Evolutionary conservation across 2,888 invertebrate genomes (phyloP).

Genomic region (Athalia circularis): DNA sequence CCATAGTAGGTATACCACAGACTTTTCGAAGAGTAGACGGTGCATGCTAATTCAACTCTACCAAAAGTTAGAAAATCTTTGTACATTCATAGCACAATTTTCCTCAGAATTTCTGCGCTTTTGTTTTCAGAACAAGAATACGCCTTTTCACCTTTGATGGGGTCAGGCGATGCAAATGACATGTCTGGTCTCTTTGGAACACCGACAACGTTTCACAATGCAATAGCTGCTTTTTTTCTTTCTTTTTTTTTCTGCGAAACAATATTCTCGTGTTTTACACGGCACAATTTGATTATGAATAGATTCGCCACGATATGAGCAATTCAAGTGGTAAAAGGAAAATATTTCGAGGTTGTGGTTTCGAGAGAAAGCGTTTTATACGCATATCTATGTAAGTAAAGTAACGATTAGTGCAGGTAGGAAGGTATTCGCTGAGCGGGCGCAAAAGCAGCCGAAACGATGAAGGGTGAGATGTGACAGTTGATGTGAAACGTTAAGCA

Average conservation of each 20-base stretch:
- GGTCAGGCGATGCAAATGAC: too few relatives aligned
- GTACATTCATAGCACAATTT: neutral
- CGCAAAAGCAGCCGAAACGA: neutral
- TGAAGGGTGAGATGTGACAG: constrained; percentile 25
- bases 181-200: too few relatives aligned
- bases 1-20: neutral
- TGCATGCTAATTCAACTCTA: neutral
- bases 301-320: too few relatives aligned
- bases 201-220: too few relatives aligned
- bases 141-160: too few relatives aligned
- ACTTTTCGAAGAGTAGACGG: neutral
- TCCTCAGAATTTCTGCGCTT: neutral
- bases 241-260: too few relatives aligned
- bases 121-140: too few relatives aligned
- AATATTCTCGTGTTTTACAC: too few relatives aligned
- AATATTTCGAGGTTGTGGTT: neutral
- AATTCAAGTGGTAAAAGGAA: too few relatives aligned
- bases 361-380: too few relatives aligned
- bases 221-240: too few relatives aligned
- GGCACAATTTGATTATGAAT: too few relatives aligned
- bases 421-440: neutral
- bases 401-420: constrained; percentile 2
- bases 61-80: neutral
- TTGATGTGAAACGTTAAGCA: constrained; percentile 19
- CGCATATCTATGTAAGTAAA: neutral